Evolutionary conservation across 37 sponge, comb jelly and placozoan genomes (phyloP), one percentile per base, ranked within the genome.

Genomic region (Haliclona indistincta): DNA sequence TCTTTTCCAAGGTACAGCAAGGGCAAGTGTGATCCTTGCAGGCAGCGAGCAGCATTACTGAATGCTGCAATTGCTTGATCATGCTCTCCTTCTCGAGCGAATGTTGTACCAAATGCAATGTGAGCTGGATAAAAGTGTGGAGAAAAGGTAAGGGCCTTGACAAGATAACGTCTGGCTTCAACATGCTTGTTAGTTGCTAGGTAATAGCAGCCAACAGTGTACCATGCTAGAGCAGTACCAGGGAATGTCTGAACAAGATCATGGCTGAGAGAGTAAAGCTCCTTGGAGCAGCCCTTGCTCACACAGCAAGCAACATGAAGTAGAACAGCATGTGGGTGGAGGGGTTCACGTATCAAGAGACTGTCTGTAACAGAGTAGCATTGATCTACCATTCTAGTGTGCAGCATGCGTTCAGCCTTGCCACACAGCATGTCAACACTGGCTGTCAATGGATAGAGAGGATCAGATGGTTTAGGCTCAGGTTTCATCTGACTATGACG

Each of bases 41-140:
- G 85, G 44, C 74, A 61, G 26, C 83, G 79, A 7, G 94, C 86
- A 49, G 90, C 94, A 37, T 76, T 84, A 20, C 86, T 78, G 81
- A 83, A 93, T 28, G 90, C 89, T 1, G 94, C n/a, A 29, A 88
- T 89, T 17, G 94, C 94, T 32, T 89, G 94, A 52, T 93, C 94
- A 43, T 86, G 76, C 64, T 93, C 90, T 1, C 89, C 86, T 30
- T 89, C 82, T 4, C 43, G 33, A 29, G 89, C 82, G 45, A 93
- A 86, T 3, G 94, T 85, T 1, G 83, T 70, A 28, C 89, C 94
- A 40, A 71, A 89, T 7, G 80, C 90, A 29, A 93, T 54, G 71
- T 83, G 83, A 17, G 94, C 89, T 19, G 61, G 81, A 20, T 53
- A 77, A 56, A 84, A 93, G 53, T 81, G 66, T 29, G 76, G 55